phyloP scores from a whole-genome alignment of 2,113 vertebrate species.

The Tragelaphus imberbis region DNA sequence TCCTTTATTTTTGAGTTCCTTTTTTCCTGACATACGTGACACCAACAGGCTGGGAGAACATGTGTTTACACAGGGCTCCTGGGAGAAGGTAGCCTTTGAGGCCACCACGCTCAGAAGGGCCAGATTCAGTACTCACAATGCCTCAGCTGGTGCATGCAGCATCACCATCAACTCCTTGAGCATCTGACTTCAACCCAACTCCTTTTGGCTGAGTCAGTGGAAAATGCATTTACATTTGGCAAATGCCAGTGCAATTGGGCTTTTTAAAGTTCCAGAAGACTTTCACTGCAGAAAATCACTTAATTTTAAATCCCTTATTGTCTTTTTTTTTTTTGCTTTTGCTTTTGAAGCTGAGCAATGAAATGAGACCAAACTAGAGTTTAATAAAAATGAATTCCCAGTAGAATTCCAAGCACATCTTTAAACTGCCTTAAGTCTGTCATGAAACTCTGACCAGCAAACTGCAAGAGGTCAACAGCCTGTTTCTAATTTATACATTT shows the following conservation, averaged over 20 bases:
- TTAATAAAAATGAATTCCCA: slow-evolving; percentile 55
- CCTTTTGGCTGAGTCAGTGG: slow-evolving; percentile 39
- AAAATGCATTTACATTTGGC: slow-evolving; percentile 71
- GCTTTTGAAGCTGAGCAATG: slow-evolving; percentile 47
- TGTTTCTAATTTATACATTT: slow-evolving; percentile 57
- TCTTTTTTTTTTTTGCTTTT: slow-evolving; percentile 14
- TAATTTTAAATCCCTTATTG: slow-evolving; percentile 51
- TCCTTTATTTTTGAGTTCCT: neutral
- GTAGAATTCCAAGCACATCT: slow-evolving; percentile 25
- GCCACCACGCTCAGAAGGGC: neutral
- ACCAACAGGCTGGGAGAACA: neutral
- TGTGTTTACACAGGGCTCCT: neutral
- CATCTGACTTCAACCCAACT: neutral
- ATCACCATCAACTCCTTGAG: neutral
- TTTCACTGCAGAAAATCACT: slow-evolving; percentile 71
- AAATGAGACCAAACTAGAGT: slow-evolving; percentile 53
- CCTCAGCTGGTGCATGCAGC: neutral
- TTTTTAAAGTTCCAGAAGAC: slow-evolving; percentile 65
- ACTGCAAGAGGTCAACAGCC: neutral
- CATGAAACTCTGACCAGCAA: neutral
- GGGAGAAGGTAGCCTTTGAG: neutral
- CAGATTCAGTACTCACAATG: neutral
- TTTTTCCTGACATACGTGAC: neutral
- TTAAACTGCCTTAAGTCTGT: slow-evolving; percentile 3
- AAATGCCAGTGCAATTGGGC: slow-evolving; percentile 35